Conservation (phyloP, 2,113 vertebrate species). For the Rostratula benghalensis region DNA sequence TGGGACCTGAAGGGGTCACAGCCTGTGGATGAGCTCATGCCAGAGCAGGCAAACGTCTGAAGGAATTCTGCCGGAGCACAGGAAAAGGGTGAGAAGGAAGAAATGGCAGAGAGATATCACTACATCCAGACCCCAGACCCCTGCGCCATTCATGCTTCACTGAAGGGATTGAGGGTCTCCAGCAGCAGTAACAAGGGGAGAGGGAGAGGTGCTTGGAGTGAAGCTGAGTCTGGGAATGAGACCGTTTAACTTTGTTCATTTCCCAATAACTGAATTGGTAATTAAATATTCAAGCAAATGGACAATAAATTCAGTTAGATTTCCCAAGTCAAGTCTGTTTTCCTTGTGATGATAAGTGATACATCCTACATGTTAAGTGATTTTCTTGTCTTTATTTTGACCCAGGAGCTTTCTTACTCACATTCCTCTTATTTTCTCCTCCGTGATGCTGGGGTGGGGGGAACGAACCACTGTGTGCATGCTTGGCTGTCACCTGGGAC, state of each 20-base stretch:
- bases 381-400: neutral
- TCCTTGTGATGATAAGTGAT: neutral
- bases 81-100: neutral
- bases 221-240: neutral
- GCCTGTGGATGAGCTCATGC: neutral
- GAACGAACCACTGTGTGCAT: neutral
- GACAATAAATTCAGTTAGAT: neutral
- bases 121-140: neutral
- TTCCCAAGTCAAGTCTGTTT: neutral
- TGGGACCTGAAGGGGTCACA: neutral
- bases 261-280: neutral
- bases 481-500: neutral
- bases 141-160: neutral
- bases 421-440: neutral
- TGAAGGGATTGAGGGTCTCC: neutral
- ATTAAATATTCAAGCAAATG: neutral
- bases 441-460: neutral
- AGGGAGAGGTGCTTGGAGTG: neutral
- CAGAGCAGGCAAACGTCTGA: neutral
- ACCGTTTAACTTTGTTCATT: neutral
- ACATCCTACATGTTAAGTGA: too few species aligned
- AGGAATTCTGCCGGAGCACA: neutral
- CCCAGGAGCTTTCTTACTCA: neutral
- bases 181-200: accelerated
- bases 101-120: neutral